Evolutionary conservation across 2,113 vertebrate genomes (phyloP), one percentile per base, ranked within the genome.

Genomic region (Embiotoca jacksoni): DNA sequence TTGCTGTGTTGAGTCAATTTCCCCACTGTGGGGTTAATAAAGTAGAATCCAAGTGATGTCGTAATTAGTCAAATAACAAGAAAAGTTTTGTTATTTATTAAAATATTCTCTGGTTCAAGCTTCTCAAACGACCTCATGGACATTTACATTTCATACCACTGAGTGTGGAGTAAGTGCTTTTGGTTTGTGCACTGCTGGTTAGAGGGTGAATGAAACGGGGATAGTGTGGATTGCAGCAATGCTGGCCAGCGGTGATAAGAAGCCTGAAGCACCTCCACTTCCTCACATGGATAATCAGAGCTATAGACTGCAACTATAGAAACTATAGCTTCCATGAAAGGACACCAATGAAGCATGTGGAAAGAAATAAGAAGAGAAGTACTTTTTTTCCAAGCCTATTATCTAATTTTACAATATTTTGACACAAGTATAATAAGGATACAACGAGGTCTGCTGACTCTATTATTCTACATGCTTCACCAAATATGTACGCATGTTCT

Each of bases 171-270:
- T 23, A 23, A 23, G 23, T 4, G 47, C 33, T 55, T 23, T 46
- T 30, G n/a, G 23, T 14, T 10, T 63, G 54, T 14, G 11, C 11
- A 31, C 23, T 49, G 33, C 32, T 33, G 56, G 10, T 30, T 33
- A 23, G 0, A 36, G 35, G 14, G 36, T 52, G n/a, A 0, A 3
- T 14, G 8, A 56, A 30, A 31, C 23, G 1, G 4, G 46, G 33
- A 78, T 39, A 37, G 6, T 30, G 41, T 59, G 78, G 72, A 74
- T 80, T 82, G 76, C 36, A 68, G 41, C 33, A 57, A 35, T 30
- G 58, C 75, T 86, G 78, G 59, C 50, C 75, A 44, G 52, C 56
- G 37, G 33, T 47, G 80, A 84, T 84, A 78, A 78, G 70, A 75
- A 44, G n/a, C 31, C 59, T 55, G 82, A 80, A 75, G 47, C 62